Evolutionary conservation across 2,113 vertebrate genomes (phyloP).

Genomic region (Psettodes erumei): DNA sequence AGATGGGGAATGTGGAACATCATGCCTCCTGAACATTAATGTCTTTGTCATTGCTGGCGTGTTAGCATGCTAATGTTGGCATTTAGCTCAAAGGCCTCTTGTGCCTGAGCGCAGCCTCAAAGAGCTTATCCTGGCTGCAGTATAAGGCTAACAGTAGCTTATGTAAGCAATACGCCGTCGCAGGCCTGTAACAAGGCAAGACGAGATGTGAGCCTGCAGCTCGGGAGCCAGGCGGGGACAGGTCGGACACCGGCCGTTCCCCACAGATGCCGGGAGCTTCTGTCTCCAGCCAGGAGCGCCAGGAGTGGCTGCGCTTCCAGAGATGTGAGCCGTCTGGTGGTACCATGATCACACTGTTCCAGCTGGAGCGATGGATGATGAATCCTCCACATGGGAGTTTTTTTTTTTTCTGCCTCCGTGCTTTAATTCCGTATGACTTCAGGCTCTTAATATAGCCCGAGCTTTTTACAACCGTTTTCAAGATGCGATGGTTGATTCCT

Average conservation of each 20-base stretch:
- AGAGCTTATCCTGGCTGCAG: background rate
- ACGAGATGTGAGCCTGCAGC: background rate
- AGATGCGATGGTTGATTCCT: constrained; percentile 2
- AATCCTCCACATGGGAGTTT: constrained; percentile 40
- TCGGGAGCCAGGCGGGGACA: background rate
- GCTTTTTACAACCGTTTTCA: constrained; percentile 27
- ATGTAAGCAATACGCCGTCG: background rate
- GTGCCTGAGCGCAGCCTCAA: background rate
- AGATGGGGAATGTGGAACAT: background rate
- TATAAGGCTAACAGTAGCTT: background rate
- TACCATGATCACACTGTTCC: constrained; percentile 45
- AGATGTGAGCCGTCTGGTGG: constrained; percentile 45
- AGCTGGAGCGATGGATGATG: constrained; percentile 67
- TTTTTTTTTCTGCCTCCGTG: constrained; percentile 56
- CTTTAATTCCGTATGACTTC: constrained; percentile 61
- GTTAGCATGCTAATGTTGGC: background rate
- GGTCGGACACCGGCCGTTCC: constrained; percentile 7
- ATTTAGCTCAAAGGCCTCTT: background rate
- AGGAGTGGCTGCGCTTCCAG: constrained; percentile 22
- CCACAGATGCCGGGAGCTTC: constrained; percentile 37
- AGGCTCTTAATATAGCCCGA: constrained; percentile 54
- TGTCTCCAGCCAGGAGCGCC: constrained; percentile 55
- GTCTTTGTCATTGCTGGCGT: background rate
- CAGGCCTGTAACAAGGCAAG: background rate
- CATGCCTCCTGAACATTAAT: background rate